phyloP scores from a whole-genome alignment of 2,797 vertebrate genomes.

The Helicolenus hilgendorfi region DNA sequence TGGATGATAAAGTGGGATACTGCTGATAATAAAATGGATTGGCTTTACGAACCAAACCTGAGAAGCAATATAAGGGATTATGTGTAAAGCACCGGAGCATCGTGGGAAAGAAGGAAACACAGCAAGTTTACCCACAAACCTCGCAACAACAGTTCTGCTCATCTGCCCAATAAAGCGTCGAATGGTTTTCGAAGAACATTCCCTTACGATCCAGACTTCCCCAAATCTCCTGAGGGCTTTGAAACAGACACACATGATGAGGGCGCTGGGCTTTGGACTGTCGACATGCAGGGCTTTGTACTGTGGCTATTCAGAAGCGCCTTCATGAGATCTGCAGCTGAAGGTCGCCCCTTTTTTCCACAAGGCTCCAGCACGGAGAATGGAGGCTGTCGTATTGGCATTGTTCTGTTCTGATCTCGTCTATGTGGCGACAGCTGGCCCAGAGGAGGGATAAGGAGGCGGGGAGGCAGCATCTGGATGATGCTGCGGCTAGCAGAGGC shows the following conservation, averaged over 20 bases:
- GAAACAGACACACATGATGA: conserved; percentile 51
- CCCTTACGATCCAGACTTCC: conserved; percentile 15
- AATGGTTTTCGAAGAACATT: conserved; percentile 55
- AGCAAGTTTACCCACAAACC: conserved; percentile 32
- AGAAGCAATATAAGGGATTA: conserved; percentile 78
- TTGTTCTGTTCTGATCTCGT: conserved; percentile 70
- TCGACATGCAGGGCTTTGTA: conserved; percentile 68
- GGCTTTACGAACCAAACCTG: conserved; percentile 63
- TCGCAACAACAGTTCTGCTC: conserved; percentile 30
- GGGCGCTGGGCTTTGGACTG: conserved; percentile 61
- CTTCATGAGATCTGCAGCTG: conserved; percentile 67
- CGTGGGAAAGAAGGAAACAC: conserved; percentile 18
- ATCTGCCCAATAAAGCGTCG: conserved; percentile 36
- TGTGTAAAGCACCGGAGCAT: conserved; percentile 33
- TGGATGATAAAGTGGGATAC: conserved; percentile 36
- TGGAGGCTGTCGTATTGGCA: conserved; percentile 58
- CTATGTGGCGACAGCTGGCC: conserved; percentile 72
- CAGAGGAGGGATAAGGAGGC: conserved; percentile 50
- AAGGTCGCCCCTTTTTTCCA: conserved; percentile 69
- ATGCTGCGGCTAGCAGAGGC: conserved; percentile 46
- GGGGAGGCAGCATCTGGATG: conserved; percentile 63
- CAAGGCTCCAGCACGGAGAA: conserved; percentile 62
- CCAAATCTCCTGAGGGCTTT: conserved; percentile 66
- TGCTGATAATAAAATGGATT: conserved; percentile 17
- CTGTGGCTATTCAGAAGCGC: conserved; percentile 65